Evolutionary conservation across 2,113 vertebrate genomes (phyloP), one percentile per base, ranked within the genome.

Genomic region (Alouatta palliata): DNA sequence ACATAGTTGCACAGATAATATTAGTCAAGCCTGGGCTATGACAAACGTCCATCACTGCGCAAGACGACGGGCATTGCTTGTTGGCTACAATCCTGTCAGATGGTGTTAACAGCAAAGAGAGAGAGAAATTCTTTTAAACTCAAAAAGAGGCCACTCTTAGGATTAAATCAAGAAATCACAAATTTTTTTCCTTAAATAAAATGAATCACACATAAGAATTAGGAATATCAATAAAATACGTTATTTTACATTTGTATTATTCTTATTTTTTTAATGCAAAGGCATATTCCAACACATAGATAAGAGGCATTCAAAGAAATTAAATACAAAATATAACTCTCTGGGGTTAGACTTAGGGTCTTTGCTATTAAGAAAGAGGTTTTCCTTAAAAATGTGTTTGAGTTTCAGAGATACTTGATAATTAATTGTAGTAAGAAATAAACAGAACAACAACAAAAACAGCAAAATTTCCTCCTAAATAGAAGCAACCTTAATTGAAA

Each of bases 161-260:
- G 0, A 89, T 76, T 89, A 90, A 75, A 75, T 95, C 86, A 45
- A 87, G 73, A 97, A 84, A 14, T 89, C n/a, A 93, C 91, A 97
- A 86, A 40, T 54, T 11, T 87, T 49, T 93, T 85, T 27, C 76
- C 73, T 85, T 68, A 93, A 97, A 89, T 84, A 79, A 97, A 98
- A 97, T 37, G 11, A 96, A 76, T 70, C 79, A 56, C 40, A 52
- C 25, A n/a, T 20, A 12, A 89, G 54, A 94, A 35, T 54, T 68
- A 64, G 71, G 95, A 52, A n/a, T 76, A 82, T 17, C 95, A 12
- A 45, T 97, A 70, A 96, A 97, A 97, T 64, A 93, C 23, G 32
- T 94, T 86, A 96, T 97, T 93, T 75, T 94, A 70, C 94, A 81
- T 79, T 81, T 87, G 37, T 70, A 82, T 47, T 76, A 64, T 20